A percentile compares a stretch with the other conserved stretches of the same genome.
Evolutionary conservation across 1,140 invertebrate genomes (phyloP).

Genomic region (Hetaerina americana): DNA sequence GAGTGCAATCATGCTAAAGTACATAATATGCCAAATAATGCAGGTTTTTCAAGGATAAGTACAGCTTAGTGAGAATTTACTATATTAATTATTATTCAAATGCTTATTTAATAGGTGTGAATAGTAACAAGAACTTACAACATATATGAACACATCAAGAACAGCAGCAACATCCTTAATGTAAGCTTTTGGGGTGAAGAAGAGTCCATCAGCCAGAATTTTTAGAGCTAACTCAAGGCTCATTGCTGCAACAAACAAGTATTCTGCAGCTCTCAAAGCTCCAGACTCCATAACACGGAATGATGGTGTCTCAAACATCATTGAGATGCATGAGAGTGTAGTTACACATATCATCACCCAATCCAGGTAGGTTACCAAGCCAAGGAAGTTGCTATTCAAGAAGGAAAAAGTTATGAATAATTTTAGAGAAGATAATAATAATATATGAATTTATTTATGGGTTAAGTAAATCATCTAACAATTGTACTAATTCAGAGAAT

Average conservation of each 20-base stretch:
- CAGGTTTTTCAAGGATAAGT: too few species aligned
- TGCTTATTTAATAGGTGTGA: not conserved
- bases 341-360: slow-evolving; percentile 99
- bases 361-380: slow-evolving; percentile 95
- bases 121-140: slow-evolving; percentile 58
- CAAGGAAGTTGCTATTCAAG: slow-evolving; percentile 74
- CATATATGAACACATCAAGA: slow-evolving; percentile 94
- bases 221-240: slow-evolving; percentile 91
- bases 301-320: slow-evolving; percentile 96
- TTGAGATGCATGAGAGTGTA: slow-evolving; percentile 91
- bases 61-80: too few species aligned
- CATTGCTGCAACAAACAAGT: slow-evolving; percentile 96
- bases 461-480: too few species aligned
- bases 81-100: not conserved
- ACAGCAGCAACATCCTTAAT: slow-evolving; percentile 94
- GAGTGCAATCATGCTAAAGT: too few species aligned
- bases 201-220: slow-evolving; percentile 91
- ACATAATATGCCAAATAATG: too few species aligned
- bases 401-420: slow-evolving; percentile 26
- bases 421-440: too few species aligned
- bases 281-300: slow-evolving; percentile 77
- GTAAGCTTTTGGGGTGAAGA: slow-evolving; percentile 98
- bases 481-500: too few species aligned
- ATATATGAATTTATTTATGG: too few species aligned
- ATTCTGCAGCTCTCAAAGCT: slow-evolving; percentile 87